These are phyloP conservation scores for Petrocephalus zakoni DNA, from an alignment of 2,113 vertebrate species.

Conservation along the genomic window DNA sequence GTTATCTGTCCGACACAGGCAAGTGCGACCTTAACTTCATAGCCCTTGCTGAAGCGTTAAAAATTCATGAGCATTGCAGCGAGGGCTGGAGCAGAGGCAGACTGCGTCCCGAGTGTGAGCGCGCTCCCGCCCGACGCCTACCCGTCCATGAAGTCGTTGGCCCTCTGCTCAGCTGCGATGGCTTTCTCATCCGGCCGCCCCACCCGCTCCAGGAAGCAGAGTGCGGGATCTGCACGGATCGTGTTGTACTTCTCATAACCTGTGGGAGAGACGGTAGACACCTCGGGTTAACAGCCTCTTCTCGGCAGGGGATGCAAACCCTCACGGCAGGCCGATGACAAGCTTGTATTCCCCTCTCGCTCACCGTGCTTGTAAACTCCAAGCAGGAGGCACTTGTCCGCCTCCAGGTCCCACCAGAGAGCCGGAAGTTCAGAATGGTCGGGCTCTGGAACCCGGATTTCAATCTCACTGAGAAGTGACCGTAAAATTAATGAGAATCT, in stretches of 20 bases:
- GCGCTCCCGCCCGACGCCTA: conserved; percentile 47
- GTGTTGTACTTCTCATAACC: conserved; percentile 99
- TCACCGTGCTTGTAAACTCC: conserved; percentile 95
- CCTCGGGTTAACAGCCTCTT: background rate
- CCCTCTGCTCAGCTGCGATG: conserved; percentile 92
- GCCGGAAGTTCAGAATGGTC: conserved; percentile 91
- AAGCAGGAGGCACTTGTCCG: conserved; percentile 90
- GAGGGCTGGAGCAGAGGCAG: background rate
- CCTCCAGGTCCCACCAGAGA: conserved; percentile 87
- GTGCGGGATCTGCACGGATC: conserved; percentile 82
- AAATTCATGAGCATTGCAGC: background rate
- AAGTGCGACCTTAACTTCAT: background rate
- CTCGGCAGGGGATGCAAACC: background rate
- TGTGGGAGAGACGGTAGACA: conserved; percentile 41
- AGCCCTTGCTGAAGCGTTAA: background rate
- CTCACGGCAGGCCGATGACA: background rate
- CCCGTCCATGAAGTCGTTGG: conserved; percentile 95
- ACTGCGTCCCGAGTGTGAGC: background rate
- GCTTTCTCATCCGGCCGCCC: conserved; percentile 96
- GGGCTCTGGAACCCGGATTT: conserved; percentile 91
- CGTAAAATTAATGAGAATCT: background rate
- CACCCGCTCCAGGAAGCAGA: conserved; percentile 90
- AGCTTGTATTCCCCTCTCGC: conserved; percentile 32
- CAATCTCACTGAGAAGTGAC: conserved; percentile 72
- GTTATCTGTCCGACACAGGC: background rate